Percentiles rank a stretch among this genome's conserved stretches.
Evolutionary conservation across 2,888 invertebrate species (phyloP).

Genomic region (Chrysotoxum bicinctum): DNA sequence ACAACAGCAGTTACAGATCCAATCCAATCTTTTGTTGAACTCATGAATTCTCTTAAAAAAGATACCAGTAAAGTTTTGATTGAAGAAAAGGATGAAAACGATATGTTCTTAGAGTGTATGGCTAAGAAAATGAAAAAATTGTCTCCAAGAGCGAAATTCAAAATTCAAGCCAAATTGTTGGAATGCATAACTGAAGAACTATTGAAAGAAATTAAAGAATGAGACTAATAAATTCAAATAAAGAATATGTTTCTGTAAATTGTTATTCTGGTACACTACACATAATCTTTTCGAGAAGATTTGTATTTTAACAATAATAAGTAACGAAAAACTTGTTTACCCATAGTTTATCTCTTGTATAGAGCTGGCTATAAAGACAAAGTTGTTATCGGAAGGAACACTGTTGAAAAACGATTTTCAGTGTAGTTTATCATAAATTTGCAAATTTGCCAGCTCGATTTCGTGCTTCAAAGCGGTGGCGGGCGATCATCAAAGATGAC

Average conservation of each 20-base stretch:
- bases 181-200: constrained; percentile 3
- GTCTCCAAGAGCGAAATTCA: not conserved
- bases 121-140: constrained; percentile 33
- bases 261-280: not conserved
- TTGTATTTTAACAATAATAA: not conserved
- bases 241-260: no score
- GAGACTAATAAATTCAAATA: not conserved
- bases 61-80: not conserved
- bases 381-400: no score
- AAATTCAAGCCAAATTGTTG: constrained; percentile 15
- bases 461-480: no score
- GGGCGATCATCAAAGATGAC: no score
- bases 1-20: not conserved
- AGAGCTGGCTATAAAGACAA: no score
- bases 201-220: constrained; percentile 3
- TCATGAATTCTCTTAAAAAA: not conserved
- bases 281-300: not conserved
- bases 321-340: not conserved
- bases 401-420: no score
- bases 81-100: constrained; percentile 25
- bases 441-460: no score
- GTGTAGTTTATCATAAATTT: no score
- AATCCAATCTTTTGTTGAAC: not conserved
- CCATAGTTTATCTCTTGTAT: not conserved
- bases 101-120: constrained; percentile 21